Conservation (phyloP, 2,888 invertebrate species). For the Drosophila siamana region DNA sequence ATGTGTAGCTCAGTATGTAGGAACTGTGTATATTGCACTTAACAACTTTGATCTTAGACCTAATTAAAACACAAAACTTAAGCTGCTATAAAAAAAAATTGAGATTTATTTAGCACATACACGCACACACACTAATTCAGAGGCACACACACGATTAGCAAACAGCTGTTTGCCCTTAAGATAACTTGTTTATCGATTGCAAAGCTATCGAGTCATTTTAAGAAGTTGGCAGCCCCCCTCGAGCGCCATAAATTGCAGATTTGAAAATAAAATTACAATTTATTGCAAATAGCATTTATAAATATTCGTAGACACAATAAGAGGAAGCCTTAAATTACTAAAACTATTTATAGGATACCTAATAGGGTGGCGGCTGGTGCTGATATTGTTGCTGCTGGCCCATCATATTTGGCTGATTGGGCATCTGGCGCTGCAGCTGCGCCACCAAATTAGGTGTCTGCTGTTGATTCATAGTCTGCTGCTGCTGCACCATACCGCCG, state of each 20-base stretch:
- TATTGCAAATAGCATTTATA: constrained; percentile 69
- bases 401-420: constrained; percentile 83
- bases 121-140: constrained; percentile 27
- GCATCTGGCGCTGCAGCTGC: constrained; percentile 88
- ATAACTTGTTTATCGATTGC: constrained; percentile 45
- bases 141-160: constrained; percentile 15
- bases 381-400: constrained; percentile 85
- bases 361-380: constrained; percentile 80
- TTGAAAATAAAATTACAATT: constrained; percentile 55
- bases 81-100: constrained; percentile 32
- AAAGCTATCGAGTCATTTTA: background rate
- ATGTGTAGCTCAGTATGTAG: constrained; percentile 24
- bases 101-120: constrained; percentile 38
- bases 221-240: constrained; percentile 30
- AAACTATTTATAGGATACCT: constrained; percentile 36
- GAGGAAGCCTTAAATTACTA: constrained; percentile 44
- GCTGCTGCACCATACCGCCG: constrained; percentile 86
- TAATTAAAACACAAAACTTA: constrained; percentile 42
- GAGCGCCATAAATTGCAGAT: background rate
- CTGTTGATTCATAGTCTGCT: constrained; percentile 86
- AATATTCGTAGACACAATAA: constrained; percentile 53
- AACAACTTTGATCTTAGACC: constrained; percentile 45
- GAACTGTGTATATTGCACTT: constrained; percentile 49
- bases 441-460: constrained; percentile 89
- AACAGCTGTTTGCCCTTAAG: constrained; percentile 56